Percentiles rank a stretch among this genome's conserved stretches.
Conservation (phyloP, 2,888 invertebrate genomes). For the Ochropleura plecta region DNA sequence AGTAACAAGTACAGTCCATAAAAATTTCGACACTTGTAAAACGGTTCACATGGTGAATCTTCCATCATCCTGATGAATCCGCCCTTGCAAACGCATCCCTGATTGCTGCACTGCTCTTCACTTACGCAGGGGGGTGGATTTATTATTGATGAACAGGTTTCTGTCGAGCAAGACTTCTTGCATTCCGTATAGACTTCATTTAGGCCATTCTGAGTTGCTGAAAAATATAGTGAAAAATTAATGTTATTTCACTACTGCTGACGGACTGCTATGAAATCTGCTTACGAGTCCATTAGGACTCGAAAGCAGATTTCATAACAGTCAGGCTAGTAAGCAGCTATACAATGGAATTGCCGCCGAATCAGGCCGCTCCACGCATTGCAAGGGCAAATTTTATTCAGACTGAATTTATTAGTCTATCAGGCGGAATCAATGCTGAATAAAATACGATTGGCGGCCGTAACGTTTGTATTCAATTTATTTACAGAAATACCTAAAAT, state of each 20-base stretch:
- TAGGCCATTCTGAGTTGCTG: slow-evolving; percentile 6
- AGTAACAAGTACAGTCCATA: too few species aligned
- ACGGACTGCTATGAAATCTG: too few species aligned
- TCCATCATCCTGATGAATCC: slow-evolving; percentile 23
- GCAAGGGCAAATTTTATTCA: background rate
- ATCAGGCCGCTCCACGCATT: background rate
- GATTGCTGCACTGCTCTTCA: slow-evolving; percentile 2
- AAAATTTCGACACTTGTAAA: slow-evolving; percentile 9
- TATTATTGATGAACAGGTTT: slow-evolving; percentile 18
- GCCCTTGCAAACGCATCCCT: slow-evolving; percentile 21
- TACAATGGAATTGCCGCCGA: background rate
- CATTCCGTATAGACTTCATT: slow-evolving; percentile 39
- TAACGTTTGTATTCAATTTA: too few species aligned
- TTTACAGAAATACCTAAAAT: too few species aligned
- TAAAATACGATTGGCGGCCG: too few species aligned
- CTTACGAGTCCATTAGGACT: too few species aligned
- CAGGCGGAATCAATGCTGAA: too few species aligned
- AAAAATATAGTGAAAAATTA: slow-evolving; percentile 12
- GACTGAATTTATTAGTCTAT: too few species aligned
- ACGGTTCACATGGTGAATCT: slow-evolving; percentile 10
- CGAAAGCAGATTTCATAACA: too few species aligned
- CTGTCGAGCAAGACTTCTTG: slow-evolving; percentile 18
- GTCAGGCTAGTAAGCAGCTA: background rate
- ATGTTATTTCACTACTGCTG: too few species aligned
- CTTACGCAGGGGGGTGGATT: slow-evolving; percentile 1